These are phyloP conservation scores for Cisticola juncidis DNA, from an alignment of 2,113 vertebrate species.

Conservation along the genomic window DNA sequence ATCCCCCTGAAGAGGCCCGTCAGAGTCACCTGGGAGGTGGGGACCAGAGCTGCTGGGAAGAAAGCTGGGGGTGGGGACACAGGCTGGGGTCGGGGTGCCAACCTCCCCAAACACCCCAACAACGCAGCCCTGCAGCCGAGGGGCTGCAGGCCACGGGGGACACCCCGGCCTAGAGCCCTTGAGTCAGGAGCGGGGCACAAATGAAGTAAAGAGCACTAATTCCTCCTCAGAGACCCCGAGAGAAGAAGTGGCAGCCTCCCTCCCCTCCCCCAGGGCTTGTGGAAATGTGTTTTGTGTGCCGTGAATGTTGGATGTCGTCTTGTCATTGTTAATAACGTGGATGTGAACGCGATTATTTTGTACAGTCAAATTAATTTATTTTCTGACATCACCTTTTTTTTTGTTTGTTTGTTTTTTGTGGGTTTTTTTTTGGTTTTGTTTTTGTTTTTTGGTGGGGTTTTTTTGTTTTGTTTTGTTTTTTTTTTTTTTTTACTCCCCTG, in stretches of 20 bases:
- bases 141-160: not conserved
- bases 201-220: slow-evolving; percentile 88
- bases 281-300: slow-evolving; percentile 87
- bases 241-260: slow-evolving; percentile 78
- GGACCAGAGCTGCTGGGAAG: not conserved
- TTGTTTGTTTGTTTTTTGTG: not conserved
- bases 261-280: slow-evolving; percentile 84
- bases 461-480: not conserved
- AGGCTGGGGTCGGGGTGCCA: not conserved
- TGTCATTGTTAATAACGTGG: slow-evolving; percentile 84
- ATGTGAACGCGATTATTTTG: slow-evolving; percentile 87
- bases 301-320: slow-evolving; percentile 90
- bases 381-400: slow-evolving; percentile 78
- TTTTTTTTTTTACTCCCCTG: not conserved
- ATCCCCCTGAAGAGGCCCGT: not conserved
- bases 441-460: not conserved
- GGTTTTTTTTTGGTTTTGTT: not conserved
- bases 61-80: not conserved
- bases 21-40: not conserved
- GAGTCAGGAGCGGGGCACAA: slow-evolving; percentile 54
- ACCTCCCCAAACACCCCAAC: too few relatives aligned
- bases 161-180: not conserved
- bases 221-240: slow-evolving; percentile 89
- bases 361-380: slow-evolving; percentile 99
- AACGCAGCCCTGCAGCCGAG: not conserved